Conservation (phyloP, 2,797 vertebrate genomes). For the Spinibarbus caldwelli region DNA sequence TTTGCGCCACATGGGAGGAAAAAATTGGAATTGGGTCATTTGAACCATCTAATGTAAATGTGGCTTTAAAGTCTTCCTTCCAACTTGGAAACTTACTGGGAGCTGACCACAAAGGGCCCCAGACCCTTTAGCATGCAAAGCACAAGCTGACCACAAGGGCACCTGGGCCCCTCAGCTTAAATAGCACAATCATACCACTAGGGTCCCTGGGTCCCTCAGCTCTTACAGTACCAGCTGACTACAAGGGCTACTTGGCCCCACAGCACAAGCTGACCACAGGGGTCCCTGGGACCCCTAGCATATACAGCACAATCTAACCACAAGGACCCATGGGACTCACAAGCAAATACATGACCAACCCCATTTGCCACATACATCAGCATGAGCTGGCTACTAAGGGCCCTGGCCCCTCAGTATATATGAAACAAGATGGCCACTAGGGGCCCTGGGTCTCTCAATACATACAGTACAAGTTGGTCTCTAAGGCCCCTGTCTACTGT, state of each 20-base stretch:
- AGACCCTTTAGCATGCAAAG: no score
- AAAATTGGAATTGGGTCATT: background rate
- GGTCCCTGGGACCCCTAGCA: background rate
- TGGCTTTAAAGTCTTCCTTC: background rate
- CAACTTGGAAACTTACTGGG: background rate
- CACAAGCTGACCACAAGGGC: no score
- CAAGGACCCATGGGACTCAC: background rate
- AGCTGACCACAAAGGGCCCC: no score
- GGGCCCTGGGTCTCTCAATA: background rate
- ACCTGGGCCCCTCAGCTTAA: background rate
- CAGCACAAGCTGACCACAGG: background rate
- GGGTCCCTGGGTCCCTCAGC: background rate
- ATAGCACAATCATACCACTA: no score
- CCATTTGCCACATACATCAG: background rate
- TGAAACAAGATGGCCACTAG: background rate
- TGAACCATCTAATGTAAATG: background rate
- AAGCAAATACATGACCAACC: background rate
- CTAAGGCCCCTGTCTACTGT: background rate
- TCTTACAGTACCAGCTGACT: background rate
- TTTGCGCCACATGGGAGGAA: background rate
- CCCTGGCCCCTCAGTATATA: no score
- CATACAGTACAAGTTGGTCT: background rate
- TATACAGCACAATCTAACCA: background rate
- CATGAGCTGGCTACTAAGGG: background rate
- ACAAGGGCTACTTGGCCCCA: background rate